Conservation (phyloP, 2,797 vertebrate genomes). For the Neosilurus hyrtlii region DNA sequence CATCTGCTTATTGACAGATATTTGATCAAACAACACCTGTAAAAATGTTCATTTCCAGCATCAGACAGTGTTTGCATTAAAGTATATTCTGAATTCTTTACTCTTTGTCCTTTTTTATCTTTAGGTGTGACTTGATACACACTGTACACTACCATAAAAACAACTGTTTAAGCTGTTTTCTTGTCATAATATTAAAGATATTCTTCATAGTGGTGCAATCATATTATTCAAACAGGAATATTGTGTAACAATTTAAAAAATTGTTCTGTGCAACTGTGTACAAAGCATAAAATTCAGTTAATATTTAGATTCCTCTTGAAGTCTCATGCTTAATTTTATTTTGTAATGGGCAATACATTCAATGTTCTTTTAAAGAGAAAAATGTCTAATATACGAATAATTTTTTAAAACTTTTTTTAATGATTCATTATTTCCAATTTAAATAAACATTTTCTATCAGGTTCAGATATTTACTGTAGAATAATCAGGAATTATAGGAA, state of each 20-base stretch:
- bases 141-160: neutral
- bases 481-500: neutral
- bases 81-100: neutral
- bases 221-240: too few species aligned
- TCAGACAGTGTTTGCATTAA: neutral
- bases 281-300: neutral
- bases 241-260: neutral
- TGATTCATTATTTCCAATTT: too few species aligned
- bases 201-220: too few species aligned
- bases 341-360: neutral
- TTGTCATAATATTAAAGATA: neutral
- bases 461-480: neutral
- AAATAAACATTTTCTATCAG: neutral
- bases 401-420: neutral
- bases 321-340: neutral
- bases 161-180: conserved; percentile 10
- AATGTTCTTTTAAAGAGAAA: neutral
- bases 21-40: conserved; percentile 13
- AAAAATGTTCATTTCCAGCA: conserved; percentile 6
- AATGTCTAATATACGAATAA: neutral
- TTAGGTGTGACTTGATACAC: neutral
- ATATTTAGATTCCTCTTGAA: neutral
- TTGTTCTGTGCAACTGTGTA: neutral
- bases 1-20: conserved; percentile 9
- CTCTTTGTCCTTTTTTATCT: neutral